These are phyloP conservation scores for Diorhabda elongata DNA, from an alignment of 1,140 invertebrate species.

Conservation along the genomic window DNA sequence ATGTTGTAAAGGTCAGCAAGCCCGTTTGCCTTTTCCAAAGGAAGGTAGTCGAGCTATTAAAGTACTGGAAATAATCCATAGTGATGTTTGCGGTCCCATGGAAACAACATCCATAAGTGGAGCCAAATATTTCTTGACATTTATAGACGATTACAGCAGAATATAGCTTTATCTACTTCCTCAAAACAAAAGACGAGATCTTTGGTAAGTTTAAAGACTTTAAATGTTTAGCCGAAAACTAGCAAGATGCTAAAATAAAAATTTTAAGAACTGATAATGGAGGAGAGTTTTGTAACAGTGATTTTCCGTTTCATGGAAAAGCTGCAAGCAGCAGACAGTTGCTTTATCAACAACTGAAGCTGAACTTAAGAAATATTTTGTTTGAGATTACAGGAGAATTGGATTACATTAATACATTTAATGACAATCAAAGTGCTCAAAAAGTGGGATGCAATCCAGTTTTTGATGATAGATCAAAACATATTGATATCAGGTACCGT, in stretches of 20 bases:
- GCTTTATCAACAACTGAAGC: conserved; percentile 46
- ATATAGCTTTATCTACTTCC: conserved; percentile 44
- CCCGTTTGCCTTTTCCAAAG: no score
- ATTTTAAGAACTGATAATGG: conserved; percentile 34
- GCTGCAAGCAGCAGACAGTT: conserved; percentile 42
- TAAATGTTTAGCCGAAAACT: conserved; percentile 34
- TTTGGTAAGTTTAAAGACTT: conserved; percentile 35
- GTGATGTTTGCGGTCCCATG: no score
- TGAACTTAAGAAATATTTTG: conserved; percentile 44
- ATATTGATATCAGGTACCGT: conserved; percentile 43
- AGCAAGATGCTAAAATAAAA: conserved; percentile 38
- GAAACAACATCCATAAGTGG: conserved; percentile 15
- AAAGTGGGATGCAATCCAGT: conserved; percentile 33
- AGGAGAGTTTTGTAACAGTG: conserved; percentile 33
- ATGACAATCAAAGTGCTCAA: conserved; percentile 38
- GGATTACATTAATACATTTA: conserved; percentile 23
- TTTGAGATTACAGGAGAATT: conserved; percentile 28
- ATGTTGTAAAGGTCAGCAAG: no score
- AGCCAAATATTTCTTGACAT: conserved; percentile 44
- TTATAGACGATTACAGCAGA: conserved; percentile 47
- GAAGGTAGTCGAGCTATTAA: conserved; percentile 18
- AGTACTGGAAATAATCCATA: conserved; percentile 12
- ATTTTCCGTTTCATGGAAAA: conserved; percentile 40
- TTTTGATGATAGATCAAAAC: conserved; percentile 39
- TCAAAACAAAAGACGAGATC: conserved; percentile 40